Base-by-base conservation (phyloP, 2,888 invertebrate genomes). In the Unio delphinus region DNA sequence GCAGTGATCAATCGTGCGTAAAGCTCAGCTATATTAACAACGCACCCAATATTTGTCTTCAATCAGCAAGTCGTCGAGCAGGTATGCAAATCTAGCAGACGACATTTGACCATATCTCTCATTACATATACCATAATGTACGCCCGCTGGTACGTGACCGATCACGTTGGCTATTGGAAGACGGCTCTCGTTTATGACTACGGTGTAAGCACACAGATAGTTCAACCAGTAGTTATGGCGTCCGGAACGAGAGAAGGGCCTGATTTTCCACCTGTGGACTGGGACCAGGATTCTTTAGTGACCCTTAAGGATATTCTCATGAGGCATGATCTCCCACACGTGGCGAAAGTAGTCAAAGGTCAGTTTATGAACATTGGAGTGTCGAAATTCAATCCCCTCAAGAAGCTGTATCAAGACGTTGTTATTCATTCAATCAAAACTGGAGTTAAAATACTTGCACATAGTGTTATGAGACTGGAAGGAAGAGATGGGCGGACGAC, bases 301-400 rank as follows among this genome's bases (percentile, higher is more conserved):
- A 79, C 78, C 28, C 80, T 91, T 61, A 88, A 87, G 76, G 90
- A 91, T 54, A 89, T 90, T 72, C 70, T 86, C 83, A 94, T 94
- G 89, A 92, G 94, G 61, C 92, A 94, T 70, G 94, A 95, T 90
- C 95, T 91, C 73, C 97, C 97, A 20, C 94, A 94, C 82, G 94
- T 97, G 81, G 95, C 96, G 71, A 96, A 96, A 90, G 95, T 97
- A 87, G 95, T 95, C 85, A 96, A 97, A 90, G 97, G 98, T 78
- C 96, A 97, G 90, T 97, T 97, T 91, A 94, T 95, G 79, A 95
- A 95, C 70, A 92, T 98, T 65, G 97, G 97, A 54, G 96, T 95
- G 26, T 96, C 96, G 3, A 86, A 85, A 7, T 94, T 95, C 72
- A 77, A 71, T 64, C 92, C 96, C 45, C 67, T 84, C 55, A 81